Base-by-base conservation (phyloP, 2,888 invertebrate species). In the Cantharis flavilabris region DNA sequence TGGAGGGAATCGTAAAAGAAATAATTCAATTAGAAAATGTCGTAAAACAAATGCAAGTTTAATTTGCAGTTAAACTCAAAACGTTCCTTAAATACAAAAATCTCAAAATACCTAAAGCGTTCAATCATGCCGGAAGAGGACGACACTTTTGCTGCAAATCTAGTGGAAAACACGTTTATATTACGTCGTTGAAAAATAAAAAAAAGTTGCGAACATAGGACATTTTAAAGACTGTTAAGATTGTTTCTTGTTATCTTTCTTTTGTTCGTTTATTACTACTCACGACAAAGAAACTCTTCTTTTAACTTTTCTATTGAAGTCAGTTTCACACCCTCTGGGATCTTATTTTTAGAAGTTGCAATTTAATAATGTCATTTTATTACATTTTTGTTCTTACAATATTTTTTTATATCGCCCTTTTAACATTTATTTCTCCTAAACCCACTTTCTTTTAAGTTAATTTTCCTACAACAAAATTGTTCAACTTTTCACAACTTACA, bases 61-160 rank as follows among this genome's bases (percentile, higher is more conserved):
- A 85, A 85, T 85, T 85, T 85, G 84, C 84, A 85, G 84, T 85
- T 85, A 85, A 85, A 84, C 82, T 76, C 81, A 81, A 82, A 83
- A 83, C 82, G 83, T 82, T 83, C 82, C 82, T 81, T 84, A 83
- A 84, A 84, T 82, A 80, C 80, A 77, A 80, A 79, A 81, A 82
- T 82, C 79, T 73, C 78, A 72, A 72, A 72, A 80, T 82, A 84
- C 84, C 83, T 83, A 83, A 80, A 80, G 77, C 70, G 76, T 69
- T 71, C 72, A 74, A 70, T 76, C 70, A 65, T 62, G 76, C 62
- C 72, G 71, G 71, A 71, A 62, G 69, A 69, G 72, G 76, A 75
- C 72, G 69, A 70, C 75, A 79, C 71, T 77, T 75, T 69, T 72
- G 71, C 33, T 73, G 72, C 76, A 81, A 81, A 81, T 81, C 79